Percentiles rank a stretch among this genome's conserved stretches.
These are phyloP conservation scores for Ispidina lecontei DNA, from an alignment of 2,797 vertebrate genomes.

Conservation along the genomic window DNA sequence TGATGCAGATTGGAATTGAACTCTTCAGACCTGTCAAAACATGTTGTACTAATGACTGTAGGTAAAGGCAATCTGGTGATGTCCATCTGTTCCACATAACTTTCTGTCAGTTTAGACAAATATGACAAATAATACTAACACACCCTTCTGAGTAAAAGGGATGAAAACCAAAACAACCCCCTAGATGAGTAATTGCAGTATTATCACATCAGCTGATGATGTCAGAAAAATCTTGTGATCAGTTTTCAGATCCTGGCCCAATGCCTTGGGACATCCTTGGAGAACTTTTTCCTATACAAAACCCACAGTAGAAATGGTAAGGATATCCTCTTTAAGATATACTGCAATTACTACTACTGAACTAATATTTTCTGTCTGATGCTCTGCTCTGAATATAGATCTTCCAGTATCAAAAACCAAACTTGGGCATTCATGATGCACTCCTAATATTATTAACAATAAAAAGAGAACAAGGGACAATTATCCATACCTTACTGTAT, in stretches of 20 bases:
- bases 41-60: not conserved
- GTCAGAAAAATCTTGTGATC: not conserved
- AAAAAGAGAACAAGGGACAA: no score
- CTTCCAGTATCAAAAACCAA: not conserved
- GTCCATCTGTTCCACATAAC: slow-evolving; percentile 39
- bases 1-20: not conserved
- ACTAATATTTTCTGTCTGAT: not conserved
- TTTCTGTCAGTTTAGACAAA: not conserved
- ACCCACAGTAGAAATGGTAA: not conserved
- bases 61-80: not conserved
- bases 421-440: not conserved
- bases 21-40: not conserved
- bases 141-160: slow-evolving; percentile 32
- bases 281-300: not conserved
- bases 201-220: not conserved
- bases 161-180: not conserved
- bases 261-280: rapidly evolving
- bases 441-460: no score
- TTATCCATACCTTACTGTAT: no score
- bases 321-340: not conserved
- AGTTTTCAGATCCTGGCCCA: not conserved
- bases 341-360: not conserved
- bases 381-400: not conserved
- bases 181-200: slow-evolving; percentile 4
- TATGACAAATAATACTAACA: not conserved